Base-by-base conservation (phyloP, 2,888 invertebrate species). In the Craniophora ligustri region DNA sequence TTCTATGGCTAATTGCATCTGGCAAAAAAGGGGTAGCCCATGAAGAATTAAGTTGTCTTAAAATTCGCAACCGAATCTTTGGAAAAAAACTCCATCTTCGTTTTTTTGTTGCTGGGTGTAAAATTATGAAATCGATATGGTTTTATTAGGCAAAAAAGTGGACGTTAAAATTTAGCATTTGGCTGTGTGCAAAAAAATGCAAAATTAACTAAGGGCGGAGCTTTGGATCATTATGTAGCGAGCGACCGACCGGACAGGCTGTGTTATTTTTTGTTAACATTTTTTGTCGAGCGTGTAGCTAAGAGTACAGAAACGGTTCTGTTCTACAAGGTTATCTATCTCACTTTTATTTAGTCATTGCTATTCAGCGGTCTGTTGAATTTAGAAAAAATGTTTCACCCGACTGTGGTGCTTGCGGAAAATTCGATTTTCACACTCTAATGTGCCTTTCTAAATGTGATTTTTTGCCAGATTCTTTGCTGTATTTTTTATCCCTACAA, bases 171-270 rank as follows among this genome's bases (percentile, higher is more conserved):
- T 75, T 77, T 79, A 75, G 57, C 65, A 73, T 66, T 78, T 67
- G 68, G 71, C 62, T 62, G 55, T 61, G 65, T 69, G 75, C 73
- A 83, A 83, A 85, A 86, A 85, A 84, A 71, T 79, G 70, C 74
- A 78, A 82, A 83, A 74, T 73, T 74, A 82, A 86, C 80, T 86
- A 84, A 89, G 89, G 85, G 88, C 82, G 87, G 84, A 82, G 88
- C 85, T 85, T 86, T 71, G 81, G 81, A 84, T 87, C 85, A 85
- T 89, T 88, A 89, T 88, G 87, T 88, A 86, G 84, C 82, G 83
- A 84, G 78, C 86, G 81, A 74, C 81, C 67, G 77, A 82, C 75
- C 80, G 80, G 82, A 84, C 83, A 82, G 81, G 79, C 85, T 78
- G 80, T 77, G 78, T 82, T 67, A 68, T 81, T 91, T 91, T 91